Conservation (phyloP, 2,797 vertebrate species). For the Tangara arthus region DNA sequence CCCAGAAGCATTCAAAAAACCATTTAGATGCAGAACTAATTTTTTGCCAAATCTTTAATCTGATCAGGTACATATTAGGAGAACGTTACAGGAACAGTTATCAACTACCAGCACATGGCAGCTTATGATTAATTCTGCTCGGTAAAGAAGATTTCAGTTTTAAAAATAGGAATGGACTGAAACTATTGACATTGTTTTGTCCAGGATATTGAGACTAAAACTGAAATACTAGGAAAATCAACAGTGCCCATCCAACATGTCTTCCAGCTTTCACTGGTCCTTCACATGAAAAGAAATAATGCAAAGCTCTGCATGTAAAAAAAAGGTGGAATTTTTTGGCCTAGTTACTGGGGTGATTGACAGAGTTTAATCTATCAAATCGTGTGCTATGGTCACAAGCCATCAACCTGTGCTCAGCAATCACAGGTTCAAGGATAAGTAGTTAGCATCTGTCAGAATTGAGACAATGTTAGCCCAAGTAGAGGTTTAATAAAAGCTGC, state of each 20-base stretch:
- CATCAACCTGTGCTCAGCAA: slow-evolving; percentile 16
- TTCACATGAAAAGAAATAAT: slow-evolving; percentile 30
- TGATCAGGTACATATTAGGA: slow-evolving; percentile 14
- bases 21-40: background rate
- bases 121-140: background rate
- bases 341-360: slow-evolving; percentile 58
- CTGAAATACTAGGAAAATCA: slow-evolving; percentile 31
- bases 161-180: background rate
- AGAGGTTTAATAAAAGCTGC: slow-evolving; percentile 11
- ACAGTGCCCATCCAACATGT: background rate
- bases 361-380: slow-evolving; percentile 59
- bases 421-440: background rate
- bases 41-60: slow-evolving; percentile 23
- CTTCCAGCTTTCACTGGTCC: background rate
- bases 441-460: background rate
- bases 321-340: slow-evolving; percentile 5
- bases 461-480: background rate
- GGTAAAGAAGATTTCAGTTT: background rate
- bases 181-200: background rate
- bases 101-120: background rate
- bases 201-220: background rate
- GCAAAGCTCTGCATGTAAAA: slow-evolving; percentile 14
- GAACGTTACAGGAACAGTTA: background rate
- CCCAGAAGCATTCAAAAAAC: rapidly evolving
- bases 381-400: slow-evolving; percentile 46